Evolutionary conservation across 2,888 invertebrate species (phyloP), one percentile per base, ranked within the genome.

Genomic region (Aphrophora alni): DNA sequence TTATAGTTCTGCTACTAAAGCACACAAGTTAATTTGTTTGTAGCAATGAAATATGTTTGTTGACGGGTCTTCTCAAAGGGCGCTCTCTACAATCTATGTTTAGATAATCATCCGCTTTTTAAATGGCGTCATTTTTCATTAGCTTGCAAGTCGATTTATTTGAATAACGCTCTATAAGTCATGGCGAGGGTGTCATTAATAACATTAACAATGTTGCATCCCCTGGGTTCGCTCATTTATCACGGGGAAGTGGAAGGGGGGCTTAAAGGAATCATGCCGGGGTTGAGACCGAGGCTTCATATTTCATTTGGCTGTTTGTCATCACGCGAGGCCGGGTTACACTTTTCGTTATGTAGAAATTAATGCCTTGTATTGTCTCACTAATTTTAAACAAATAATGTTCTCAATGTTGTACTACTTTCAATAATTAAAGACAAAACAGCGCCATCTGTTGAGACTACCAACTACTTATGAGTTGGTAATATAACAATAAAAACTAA

Each of bases 181-280:
- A 78, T 73, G 78, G 68, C 72, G 73, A 73, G 70, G 76, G 73
- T 25, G 74, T 33, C 81, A 81, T 81, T 81, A 81, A 81, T 81
- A 81, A 81, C 76, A 81, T 77, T 81, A 81, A 81, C 81, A 77
- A 81, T 78, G 81, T 77, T 69, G 78, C 81, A 78, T 69, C 81
- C 81, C 81, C 77, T 59, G 76, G 38, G 75, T 44, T 70, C 44
- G 71, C 51, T 80, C 80, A 71, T 80, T 69, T 73, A 73, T 78
- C 73, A 78, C 28, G 28, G 59, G 24, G 24, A 28, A 38, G n/a
- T 68, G 75, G 38, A 44, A 69, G 80, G 27, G 75, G 27, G 75
- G 75, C 69, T 75, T 76, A 76, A 76, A 76, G 76, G 76, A 76
- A 76, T 76, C 75, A 59, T 51, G 51, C 24, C 59, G 33, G 68